These are phyloP conservation scores for Excalfactoria chinensis DNA, from an alignment of 2,113 vertebrate genomes.

Conservation along the genomic window DNA sequence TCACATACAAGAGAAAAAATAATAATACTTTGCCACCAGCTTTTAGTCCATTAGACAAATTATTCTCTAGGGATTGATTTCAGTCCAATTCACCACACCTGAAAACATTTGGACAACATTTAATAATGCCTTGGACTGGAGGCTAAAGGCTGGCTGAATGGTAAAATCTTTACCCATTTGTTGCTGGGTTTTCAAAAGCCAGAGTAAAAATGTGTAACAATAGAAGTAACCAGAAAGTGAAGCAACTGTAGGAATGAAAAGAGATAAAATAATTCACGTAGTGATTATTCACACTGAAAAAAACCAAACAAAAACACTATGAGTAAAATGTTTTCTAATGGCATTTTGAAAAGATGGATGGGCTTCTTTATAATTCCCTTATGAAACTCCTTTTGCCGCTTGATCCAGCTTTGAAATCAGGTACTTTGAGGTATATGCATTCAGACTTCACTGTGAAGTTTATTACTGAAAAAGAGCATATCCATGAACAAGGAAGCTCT, in stretches of 20 bases:
- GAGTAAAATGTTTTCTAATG: slow-evolving; percentile 20
- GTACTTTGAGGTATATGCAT: slow-evolving; percentile 23
- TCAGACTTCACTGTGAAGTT: neutral
- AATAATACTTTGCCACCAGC: neutral
- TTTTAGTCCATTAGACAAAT: slow-evolving; percentile 27
- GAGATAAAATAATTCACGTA: neutral
- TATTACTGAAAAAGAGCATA: neutral
- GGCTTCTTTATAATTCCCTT: neutral
- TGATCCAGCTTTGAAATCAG: slow-evolving; percentile 44
- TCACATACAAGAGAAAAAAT: neutral
- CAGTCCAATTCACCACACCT: neutral
- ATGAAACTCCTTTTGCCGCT: neutral
- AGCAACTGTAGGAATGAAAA: neutral
- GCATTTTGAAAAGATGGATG: neutral
- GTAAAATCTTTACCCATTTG: slow-evolving; percentile 6
- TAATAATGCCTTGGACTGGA: slow-evolving; percentile 13
- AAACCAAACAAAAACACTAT: neutral
- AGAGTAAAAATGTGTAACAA: slow-evolving; percentile 1
- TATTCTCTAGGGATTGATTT: slow-evolving; percentile 31
- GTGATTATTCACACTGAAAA: neutral
- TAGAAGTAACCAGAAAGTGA: neutral
- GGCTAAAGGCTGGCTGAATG: neutral
- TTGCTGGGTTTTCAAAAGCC: slow-evolving; percentile 13
- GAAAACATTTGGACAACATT: slow-evolving; percentile 23
- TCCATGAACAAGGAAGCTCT: neutral